These are phyloP conservation scores for Nephrocerus scutellatus DNA, from an alignment of 2,888 invertebrate species.

Conservation along the genomic window DNA sequence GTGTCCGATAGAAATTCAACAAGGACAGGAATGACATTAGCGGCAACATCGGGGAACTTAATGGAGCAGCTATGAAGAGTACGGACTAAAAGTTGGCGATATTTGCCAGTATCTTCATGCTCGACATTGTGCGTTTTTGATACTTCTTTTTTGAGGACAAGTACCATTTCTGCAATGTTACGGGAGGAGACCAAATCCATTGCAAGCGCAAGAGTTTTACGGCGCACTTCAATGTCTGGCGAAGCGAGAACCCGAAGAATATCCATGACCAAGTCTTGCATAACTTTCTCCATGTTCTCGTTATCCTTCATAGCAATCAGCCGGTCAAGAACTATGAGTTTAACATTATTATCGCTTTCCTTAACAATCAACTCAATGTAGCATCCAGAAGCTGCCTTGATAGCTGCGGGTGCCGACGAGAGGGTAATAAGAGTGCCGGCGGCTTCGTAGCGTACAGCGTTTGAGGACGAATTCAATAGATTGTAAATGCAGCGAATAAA, in stretches of 20 bases:
- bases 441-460: conserved; percentile 97
- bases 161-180: conserved; percentile 92
- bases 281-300: conserved; percentile 76
- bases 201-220: conserved; percentile 76
- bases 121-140: conserved; percentile 82
- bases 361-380: conserved; percentile 99
- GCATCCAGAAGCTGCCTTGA: conserved; percentile 95
- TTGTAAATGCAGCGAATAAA: conserved; percentile 99
- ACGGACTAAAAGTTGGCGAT: conserved; percentile 88
- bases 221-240: conserved; percentile 90
- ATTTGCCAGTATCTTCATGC: conserved; percentile 92
- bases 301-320: conserved; percentile 80
- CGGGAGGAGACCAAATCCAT: conserved; percentile 86
- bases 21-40: conserved; percentile 86
- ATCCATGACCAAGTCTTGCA: conserved; percentile 93
- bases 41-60: conserved; percentile 93
- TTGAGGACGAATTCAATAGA: conserved; percentile 86
- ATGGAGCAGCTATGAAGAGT: conserved; percentile 91
- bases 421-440: conserved; percentile 96
- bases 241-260: conserved; percentile 86
- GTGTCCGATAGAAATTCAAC: conserved; percentile 88
- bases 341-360: conserved; percentile 99
- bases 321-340: conserved; percentile 93
- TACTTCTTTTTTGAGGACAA: conserved; percentile 87
- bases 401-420: conserved; percentile 95